A percentile compares a stretch with the other conserved stretches of the same genome.
These are phyloP conservation scores for Drosophila kurseongensis DNA, from an alignment of 1,140 invertebrate genomes.

Conservation along the genomic window DNA sequence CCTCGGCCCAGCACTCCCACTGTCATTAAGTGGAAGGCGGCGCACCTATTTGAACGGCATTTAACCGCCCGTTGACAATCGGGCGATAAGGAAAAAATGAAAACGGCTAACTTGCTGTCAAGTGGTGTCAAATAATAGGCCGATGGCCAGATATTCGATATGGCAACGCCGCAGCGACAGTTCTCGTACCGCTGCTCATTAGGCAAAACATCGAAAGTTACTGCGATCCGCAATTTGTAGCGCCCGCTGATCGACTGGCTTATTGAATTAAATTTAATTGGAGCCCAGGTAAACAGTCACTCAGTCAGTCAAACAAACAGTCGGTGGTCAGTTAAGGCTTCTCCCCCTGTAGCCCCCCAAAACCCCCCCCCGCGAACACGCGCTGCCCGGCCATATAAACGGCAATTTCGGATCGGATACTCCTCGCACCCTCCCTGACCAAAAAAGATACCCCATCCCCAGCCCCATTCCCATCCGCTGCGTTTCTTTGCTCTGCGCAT, in stretches of 20 bases:
- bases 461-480: background rate
- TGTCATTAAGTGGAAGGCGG: background rate
- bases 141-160: slow-evolving; percentile 12
- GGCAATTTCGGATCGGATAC: slow-evolving; percentile 24
- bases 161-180: slow-evolving; percentile 27
- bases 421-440: slow-evolving; percentile 8
- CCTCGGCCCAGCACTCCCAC: slow-evolving; percentile 5
- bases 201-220: slow-evolving; percentile 67
- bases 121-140: slow-evolving; percentile 28
- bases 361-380: slow-evolving; percentile 33
- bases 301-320: slow-evolving; percentile 54
- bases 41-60: slow-evolving; percentile 33
- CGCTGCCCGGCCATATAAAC: slow-evolving; percentile 52
- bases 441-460: slow-evolving; percentile 15
- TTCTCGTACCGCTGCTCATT: slow-evolving; percentile 61
- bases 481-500: slow-evolving; percentile 58
- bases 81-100: slow-evolving; percentile 26
- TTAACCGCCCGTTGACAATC: slow-evolving; percentile 40
- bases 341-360: background rate
- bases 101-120: slow-evolving; percentile 35
- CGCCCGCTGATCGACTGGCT: slow-evolving; percentile 55
- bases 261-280: slow-evolving; percentile 75
- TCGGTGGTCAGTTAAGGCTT: slow-evolving; percentile 36
- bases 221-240: slow-evolving; percentile 63
- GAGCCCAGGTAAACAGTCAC: slow-evolving; percentile 74